Base-by-base conservation (phyloP, 2,888 invertebrate species). In the Bombylius discolor region DNA sequence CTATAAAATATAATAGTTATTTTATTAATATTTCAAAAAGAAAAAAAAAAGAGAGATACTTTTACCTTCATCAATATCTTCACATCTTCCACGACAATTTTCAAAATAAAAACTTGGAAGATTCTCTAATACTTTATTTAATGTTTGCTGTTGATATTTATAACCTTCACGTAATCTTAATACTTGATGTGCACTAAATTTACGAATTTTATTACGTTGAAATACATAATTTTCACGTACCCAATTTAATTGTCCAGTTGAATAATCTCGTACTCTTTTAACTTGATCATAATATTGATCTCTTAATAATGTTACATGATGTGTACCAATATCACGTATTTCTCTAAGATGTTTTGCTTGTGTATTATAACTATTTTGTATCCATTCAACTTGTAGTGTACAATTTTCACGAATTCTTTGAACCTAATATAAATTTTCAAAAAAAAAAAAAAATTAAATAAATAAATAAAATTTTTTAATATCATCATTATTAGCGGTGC, bases 221-320 rank as follows among this genome's bases (percentile, higher is more conserved):
- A 90, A 90, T 70, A 94, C 89, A 76, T 96, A 96, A 75, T 93
- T 94, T 72, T 95, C 95, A 59, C 94, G 82, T 63, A 96, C 90
- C 86, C 92, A 90, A 74, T 91, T 91, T 65, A 96, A 78, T 74
- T 95, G 94, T 59, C 84, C 81, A 45, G 89, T 87, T 31, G 95
- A 93, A 72, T 96, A 96, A 68, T 94, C 94, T 56, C 93, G 82
- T 45, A 95, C 93, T 64, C 88, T 84, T 70, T 88, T 87, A 61
- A 94, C 89, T 84, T 95, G 94, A 75, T 94, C 92, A 68, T 84
- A 85, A 75, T 96, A 96, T 75, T 94, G 93, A 72, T 93, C 94
- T 68, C 87, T 81, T 66, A 95, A 79, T 4, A 89, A 81, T 56
- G 89, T 87, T 62, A 95, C 76, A 70, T 94, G 90, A 68, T 83